Base-by-base conservation (phyloP, 2,888 invertebrate species). In the Bombyx huttoni region DNA sequence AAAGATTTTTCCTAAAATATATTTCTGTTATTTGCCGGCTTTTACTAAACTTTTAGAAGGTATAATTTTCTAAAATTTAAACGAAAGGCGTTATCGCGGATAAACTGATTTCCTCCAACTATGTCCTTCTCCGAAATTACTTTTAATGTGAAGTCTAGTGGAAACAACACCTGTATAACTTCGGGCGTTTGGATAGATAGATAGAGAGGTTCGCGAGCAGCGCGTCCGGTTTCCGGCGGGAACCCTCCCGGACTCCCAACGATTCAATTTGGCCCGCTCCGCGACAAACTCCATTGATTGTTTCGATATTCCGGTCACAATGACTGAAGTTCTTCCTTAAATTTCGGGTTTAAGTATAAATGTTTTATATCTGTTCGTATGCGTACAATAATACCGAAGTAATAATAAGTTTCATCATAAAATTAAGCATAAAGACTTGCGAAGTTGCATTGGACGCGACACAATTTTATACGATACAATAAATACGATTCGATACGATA, bases 261-360 rank as follows among this genome's bases (percentile, higher is more conserved):
- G 77, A 85, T 86, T 83, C 84, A 84, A 85, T 87, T 87, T 84
- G 66, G 69, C 68, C 69, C 64, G 64, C 64, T 61, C 75, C 74
- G 75, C 73, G 77, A 78, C 83, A 78, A 83, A 85, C 85, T 85
- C 69, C 78, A 80, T 79, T 85, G 84, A 85, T 86, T 86, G 84
- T 84, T 78, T 85, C 83, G 78, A 78, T 84, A 86, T 87, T 86
- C 85, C 78, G 77, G 71, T 77, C 84, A 78, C 81, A 78, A 68
- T 72, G 65, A 65, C 34, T 50, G 49, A 47, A 46, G 40, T 49
- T 52, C 47, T 50, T 49, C 52, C 50, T 10, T 12, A 7, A 40
- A 40, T 40, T 40, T 40, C 8, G 40, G 12, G 8, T 40, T 40
- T 10, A 40, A 40, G 8, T 40, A 12, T 40, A 12, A 12, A 40